Conservation (phyloP, 2,797 vertebrate genomes). For the Acanthis flammea region DNA sequence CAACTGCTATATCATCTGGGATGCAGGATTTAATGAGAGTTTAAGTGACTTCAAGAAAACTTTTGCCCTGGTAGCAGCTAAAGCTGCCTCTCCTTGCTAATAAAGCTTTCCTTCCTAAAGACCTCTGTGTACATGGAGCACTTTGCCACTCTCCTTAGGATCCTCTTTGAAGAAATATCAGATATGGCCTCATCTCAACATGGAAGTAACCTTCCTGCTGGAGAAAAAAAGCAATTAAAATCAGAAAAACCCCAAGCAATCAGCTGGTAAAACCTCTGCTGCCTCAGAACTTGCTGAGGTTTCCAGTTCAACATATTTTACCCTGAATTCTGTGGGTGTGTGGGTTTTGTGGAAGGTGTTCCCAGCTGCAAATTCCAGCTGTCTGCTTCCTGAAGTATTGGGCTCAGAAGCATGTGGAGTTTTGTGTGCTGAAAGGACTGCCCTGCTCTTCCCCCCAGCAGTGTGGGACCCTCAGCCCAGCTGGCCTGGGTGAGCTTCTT, state of each 20-base stretch:
- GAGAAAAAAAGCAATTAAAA: background rate
- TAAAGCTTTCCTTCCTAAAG: background rate
- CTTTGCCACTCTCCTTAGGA: background rate
- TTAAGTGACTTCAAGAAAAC: background rate
- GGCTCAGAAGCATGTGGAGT: background rate
- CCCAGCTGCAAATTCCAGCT: background rate
- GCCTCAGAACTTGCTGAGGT: background rate
- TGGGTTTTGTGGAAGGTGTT: background rate
- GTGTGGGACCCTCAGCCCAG: background rate
- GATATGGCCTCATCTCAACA: background rate
- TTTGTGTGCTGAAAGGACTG: background rate
- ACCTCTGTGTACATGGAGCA: background rate
- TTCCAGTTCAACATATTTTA: background rate
- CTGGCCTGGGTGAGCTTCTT: background rate
- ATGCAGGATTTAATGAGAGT: background rate
- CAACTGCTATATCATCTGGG: background rate
- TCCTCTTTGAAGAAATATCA: background rate
- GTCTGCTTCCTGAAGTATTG: background rate
- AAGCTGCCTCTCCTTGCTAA: background rate
- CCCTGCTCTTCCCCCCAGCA: background rate
- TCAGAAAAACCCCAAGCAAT: background rate
- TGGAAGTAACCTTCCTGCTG: background rate
- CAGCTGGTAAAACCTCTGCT: background rate
- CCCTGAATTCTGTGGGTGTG: fast-evolving
- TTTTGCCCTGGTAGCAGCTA: background rate